phyloP scores from a whole-genome alignment of 2,888 invertebrate genomes.

The Nasonia oneida region DNA sequence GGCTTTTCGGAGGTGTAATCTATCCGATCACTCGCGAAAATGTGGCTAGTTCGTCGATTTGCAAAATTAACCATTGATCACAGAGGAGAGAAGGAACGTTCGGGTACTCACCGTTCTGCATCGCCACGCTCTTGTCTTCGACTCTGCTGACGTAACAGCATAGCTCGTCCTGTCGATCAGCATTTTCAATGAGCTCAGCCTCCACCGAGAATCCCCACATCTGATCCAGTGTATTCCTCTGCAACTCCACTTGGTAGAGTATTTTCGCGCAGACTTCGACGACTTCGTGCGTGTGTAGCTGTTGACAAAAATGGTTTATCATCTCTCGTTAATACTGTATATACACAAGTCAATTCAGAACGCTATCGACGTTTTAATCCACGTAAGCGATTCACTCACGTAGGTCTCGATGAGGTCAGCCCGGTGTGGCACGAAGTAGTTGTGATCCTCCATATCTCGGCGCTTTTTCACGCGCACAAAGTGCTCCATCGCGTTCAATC shows the following conservation, averaged over 20 bases:
- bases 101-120: conserved; percentile 91
- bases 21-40: neutral
- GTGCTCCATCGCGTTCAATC: conserved; percentile 96
- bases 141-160: conserved; percentile 98
- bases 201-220: conserved; percentile 99
- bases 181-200: conserved; percentile 97
- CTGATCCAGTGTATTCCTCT: conserved; percentile 92
- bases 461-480: conserved; percentile 97
- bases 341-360: neutral
- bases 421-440: conserved; percentile 97
- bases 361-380: conserved; percentile 23
- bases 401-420: conserved; percentile 97
- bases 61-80: neutral
- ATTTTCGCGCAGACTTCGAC: conserved; percentile 98
- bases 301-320: conserved; percentile 69
- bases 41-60: neutral
- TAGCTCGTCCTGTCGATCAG: conserved; percentile 96
- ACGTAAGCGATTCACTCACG: conserved; percentile 82
- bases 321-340: neutral
- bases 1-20: neutral
- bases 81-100: neutral
- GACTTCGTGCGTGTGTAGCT: conserved; percentile 95
- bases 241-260: conserved; percentile 96
- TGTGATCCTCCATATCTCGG: conserved; percentile 96
- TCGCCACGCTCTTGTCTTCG: conserved; percentile 96